Base-by-base conservation (phyloP, 1,140 invertebrate species). In the Odontomachus brunneus region DNA sequence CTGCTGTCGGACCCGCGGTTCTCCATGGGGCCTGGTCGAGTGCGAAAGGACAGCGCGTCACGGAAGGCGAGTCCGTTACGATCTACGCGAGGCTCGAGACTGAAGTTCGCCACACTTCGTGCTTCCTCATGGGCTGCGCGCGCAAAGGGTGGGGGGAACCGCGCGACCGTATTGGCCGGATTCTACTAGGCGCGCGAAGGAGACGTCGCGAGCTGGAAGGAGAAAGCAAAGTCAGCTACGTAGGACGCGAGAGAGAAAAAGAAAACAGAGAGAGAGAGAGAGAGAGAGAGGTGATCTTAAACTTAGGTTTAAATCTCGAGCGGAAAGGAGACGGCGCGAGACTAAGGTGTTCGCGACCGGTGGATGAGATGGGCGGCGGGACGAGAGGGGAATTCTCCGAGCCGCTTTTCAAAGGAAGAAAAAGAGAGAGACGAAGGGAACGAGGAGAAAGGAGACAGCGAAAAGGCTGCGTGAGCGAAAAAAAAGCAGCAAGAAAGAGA, bases 51-150 rank as follows among this genome's bases (percentile, higher is more conserved):
- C 17, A 15, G 33, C 17, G 38, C 63, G 38, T 5, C 72, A 17
- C n/a, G 48, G 17, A 33, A 55, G 15, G 48, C 11, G 44, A 81
- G 24, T 75, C 87, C 80, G 82, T 67, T 51, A 60, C 76, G 73
- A 65, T 75, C 84, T 76, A 89, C 89, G 83, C 86, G 89, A 89
- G 85, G 66, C 69, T 85, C 89, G 86, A 89, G 84, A 90, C 89
- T 90, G 83, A 55, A 82, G 60, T 60, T n/a, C 60, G 60, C 14
- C 15, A 51, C 29, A 33, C 67, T 69, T 67, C 84, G 69, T 73
- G 29, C 51, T 67, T 69, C 22, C 49, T 49, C 80, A 53, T 63
- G 76, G 26, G 65, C 48, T 69, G 62, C 65, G 22, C 66, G 48
- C 22, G 65, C 65, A 49, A 11, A 49, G 33, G 57, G 48, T 4